These are phyloP conservation scores for Fragum fragum DNA, from an alignment of 2,888 invertebrate genomes.

Conservation along the genomic window DNA sequence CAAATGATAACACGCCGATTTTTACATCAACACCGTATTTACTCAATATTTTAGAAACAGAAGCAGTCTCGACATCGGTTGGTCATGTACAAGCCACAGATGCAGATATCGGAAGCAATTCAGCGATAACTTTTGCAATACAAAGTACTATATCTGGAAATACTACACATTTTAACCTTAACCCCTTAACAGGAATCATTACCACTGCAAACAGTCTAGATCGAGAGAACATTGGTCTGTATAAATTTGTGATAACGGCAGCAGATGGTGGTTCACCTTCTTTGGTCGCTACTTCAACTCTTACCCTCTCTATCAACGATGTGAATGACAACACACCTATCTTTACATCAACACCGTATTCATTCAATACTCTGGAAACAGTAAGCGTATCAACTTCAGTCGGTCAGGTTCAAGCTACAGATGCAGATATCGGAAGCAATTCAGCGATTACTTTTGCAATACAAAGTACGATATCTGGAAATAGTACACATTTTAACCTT, in stretches of 20 bases:
- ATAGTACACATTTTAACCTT: constrained; percentile 64
- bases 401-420: constrained; percentile 71
- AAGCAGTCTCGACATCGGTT: constrained; percentile 60
- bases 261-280: constrained; percentile 68
- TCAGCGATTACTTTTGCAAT: constrained; percentile 59
- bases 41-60: constrained; percentile 77
- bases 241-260: no score
- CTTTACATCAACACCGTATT: constrained; percentile 67
- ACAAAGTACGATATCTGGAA: constrained; percentile 53
- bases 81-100: no score
- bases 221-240: constrained; percentile 73
- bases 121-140: constrained; percentile 71
- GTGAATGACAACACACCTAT: constrained; percentile 80
- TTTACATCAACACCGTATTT: constrained; percentile 45
- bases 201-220: constrained; percentile 72
- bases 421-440: constrained; percentile 75
- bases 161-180: constrained; percentile 70
- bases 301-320: constrained; percentile 61
- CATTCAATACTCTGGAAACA: constrained; percentile 74
- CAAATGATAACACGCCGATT: constrained; percentile 78
- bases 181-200: constrained; percentile 69
- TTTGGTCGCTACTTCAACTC: constrained; percentile 53
- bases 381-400: constrained; percentile 66
- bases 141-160: constrained; percentile 72
- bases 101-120: constrained; percentile 73